Evolutionary conservation across 2,888 invertebrate species (phyloP).

Genomic region (Drosophila neotestacea): DNA sequence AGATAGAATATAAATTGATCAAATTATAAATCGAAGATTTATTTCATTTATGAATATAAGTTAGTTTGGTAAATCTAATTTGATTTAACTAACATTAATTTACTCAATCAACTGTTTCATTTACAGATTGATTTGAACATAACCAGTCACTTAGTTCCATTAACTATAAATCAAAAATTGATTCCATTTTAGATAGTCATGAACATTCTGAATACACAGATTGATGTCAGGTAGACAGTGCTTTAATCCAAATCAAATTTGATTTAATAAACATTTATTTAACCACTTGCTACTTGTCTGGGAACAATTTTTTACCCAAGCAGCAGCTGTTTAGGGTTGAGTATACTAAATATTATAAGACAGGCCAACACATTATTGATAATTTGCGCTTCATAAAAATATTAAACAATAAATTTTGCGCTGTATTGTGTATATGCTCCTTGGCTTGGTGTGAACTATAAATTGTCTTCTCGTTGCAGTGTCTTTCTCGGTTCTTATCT

Average conservation of each 20-base stretch:
- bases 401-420: slow-evolving; percentile 66
- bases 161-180: background rate
- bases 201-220: background rate
- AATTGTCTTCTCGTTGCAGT: slow-evolving; percentile 46
- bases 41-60: too few relatives aligned
- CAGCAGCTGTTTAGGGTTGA: slow-evolving; percentile 1
- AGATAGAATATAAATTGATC: background rate
- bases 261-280: background rate
- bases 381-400: slow-evolving; percentile 63
- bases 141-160: background rate
- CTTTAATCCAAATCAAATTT: background rate
- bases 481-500: slow-evolving; percentile 57
- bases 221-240: background rate
- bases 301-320: slow-evolving; percentile 18
- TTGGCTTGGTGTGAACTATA: slow-evolving; percentile 64
- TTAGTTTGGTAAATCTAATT: too few relatives aligned
- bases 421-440: slow-evolving; percentile 14
- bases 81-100: too few relatives aligned
- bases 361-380: slow-evolving; percentile 52
- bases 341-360: slow-evolving; percentile 29
- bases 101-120: too few relatives aligned
- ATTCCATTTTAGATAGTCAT: background rate
- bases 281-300: background rate
- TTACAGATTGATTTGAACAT: too few relatives aligned
- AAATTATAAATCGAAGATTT: background rate